Base-by-base conservation (phyloP, 2,888 invertebrate genomes). In the Buathra laborator region DNA sequence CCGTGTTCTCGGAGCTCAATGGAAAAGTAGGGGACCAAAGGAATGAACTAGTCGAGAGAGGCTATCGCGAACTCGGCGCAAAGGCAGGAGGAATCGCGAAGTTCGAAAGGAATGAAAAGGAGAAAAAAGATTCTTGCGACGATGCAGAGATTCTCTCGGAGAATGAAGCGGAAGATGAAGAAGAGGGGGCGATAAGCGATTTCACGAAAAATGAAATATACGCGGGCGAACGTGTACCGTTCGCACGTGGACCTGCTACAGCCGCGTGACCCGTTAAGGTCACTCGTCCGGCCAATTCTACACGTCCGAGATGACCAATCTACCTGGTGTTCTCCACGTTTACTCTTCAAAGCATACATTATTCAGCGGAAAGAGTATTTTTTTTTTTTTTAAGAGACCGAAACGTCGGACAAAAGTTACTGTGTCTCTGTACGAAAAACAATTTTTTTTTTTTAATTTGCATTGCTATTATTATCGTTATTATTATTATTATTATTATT, bases 191-290 rank as follows among this genome's bases (percentile, higher is more conserved):
- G 9, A 56, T 19, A 10, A 19, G 19, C 53, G 10, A 24, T 19
- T 51, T 19, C 5, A 51, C 9, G 16, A 46, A 62, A 68, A 59
- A 9, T 29, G 32, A 32, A 37, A 12, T 51, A 24, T 67, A 37
- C n/a, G 24, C 10, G 67, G 16, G 37, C n/a, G 44, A 37, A 14
- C 46, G n/a, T 59, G 43, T 66, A 29, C 16, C 62, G 5, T 19
- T 5, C 48, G 29, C 59, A 24, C 67, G 67, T 46, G 68, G 76
- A 72, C 12, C 43, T 48, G 86, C 16, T 84, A 82, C 86, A 88
- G 88, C 87, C 87, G 89, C 89, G 90, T 86, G 90, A 91, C 90
- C 90, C 88, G 87, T 86, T 87, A 86, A 88, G 88, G 86, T 88
- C 87, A 85, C 85, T 83, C 81, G 81, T 75, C 71, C 24, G 79